Evolutionary conservation across 2,888 invertebrate species (phyloP).

Genomic region (Eledona agricola): DNA sequence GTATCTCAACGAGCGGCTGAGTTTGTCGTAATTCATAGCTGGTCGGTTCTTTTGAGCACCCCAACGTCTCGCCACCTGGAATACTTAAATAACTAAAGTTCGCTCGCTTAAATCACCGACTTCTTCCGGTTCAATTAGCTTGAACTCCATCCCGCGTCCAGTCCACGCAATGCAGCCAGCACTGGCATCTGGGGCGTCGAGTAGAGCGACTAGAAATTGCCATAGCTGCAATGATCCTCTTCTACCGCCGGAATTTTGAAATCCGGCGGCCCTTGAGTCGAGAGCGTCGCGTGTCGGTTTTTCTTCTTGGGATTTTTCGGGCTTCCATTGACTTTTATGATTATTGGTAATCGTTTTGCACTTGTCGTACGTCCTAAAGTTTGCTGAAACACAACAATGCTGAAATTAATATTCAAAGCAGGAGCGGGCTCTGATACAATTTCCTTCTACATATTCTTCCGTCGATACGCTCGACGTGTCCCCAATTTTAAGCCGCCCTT

Average conservation of each 20-base stretch:
- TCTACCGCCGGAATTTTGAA: slow-evolving; percentile 59
- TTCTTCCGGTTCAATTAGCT: slow-evolving; percentile 95
- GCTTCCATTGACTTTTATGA: slow-evolving; percentile 43
- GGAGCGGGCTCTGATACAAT: slow-evolving; percentile 36
- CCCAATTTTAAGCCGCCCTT: slow-evolving; percentile 52
- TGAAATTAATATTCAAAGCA: slow-evolving; percentile 27
- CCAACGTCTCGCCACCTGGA: slow-evolving; percentile 91
- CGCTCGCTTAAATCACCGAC: slow-evolving; percentile 56
- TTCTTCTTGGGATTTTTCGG: slow-evolving; percentile 43
- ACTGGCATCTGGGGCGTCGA: slow-evolving; percentile 73
- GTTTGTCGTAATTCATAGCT: slow-evolving; percentile 97
- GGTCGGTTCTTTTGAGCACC: slow-evolving; percentile 96
- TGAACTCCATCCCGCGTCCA: slow-evolving; percentile 93
- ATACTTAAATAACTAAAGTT: slow-evolving; percentile 1
- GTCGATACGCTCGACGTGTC: slow-evolving; percentile 54
- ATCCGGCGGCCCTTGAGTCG: slow-evolving; percentile 45
- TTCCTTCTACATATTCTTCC: slow-evolving; percentile 39
- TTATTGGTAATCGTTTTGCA: slow-evolving; percentile 32
- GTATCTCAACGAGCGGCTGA: slow-evolving; percentile 92
- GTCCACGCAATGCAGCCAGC: slow-evolving; percentile 94
- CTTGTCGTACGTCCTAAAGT: slow-evolving; percentile 37
- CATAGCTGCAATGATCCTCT: slow-evolving; percentile 90
- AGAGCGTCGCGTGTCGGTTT: slow-evolving; percentile 46
- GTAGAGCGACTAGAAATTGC: slow-evolving; percentile 90
- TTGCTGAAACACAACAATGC: slow-evolving; percentile 30